A percentile compares a stretch with the other conserved stretches of the same genome.
Conservation (phyloP, 64 coral and sea anemone species). For the Montipora capricornis region DNA sequence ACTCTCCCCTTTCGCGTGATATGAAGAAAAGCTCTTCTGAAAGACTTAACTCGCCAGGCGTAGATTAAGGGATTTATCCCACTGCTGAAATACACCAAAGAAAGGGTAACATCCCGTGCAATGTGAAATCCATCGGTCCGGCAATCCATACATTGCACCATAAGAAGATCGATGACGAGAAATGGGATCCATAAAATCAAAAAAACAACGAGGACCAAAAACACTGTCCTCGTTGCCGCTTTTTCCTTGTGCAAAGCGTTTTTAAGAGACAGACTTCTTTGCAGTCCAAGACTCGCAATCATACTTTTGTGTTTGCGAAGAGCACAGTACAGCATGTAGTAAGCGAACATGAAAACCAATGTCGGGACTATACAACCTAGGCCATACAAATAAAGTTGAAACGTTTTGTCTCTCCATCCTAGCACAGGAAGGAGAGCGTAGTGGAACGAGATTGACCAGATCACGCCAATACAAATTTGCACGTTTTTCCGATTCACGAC, state of each 20-base stretch:
- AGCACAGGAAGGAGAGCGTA: slow-evolving; percentile 33
- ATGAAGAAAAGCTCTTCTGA: slow-evolving; percentile 32
- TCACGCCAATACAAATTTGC: slow-evolving; percentile 15
- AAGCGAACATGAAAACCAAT: slow-evolving; percentile 29
- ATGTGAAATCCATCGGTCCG: slow-evolving; percentile 38
- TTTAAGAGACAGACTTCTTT: neutral
- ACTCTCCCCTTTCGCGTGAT: neutral
- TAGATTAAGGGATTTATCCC: slow-evolving; percentile 69
- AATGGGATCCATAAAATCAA: slow-evolving; percentile 49
- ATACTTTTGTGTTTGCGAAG: slow-evolving; percentile 19
- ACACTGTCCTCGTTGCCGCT: slow-evolving; percentile 44
- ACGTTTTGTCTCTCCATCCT: slow-evolving; percentile 44
- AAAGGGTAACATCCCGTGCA: slow-evolving; percentile 39
- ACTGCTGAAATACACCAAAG: slow-evolving; percentile 57
- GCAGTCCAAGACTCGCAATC: neutral
- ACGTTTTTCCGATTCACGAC: slow-evolving; percentile 8
- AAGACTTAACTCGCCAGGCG: slow-evolving; percentile 29
- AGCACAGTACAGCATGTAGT: slow-evolving; percentile 21
- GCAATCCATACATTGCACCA: slow-evolving; percentile 57
- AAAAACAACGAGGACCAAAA: slow-evolving; percentile 32
- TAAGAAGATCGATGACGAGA: slow-evolving; percentile 34
- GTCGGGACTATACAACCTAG: slow-evolving; percentile 36
- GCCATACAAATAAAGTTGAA: slow-evolving; percentile 68
- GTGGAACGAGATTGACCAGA: slow-evolving; percentile 50
- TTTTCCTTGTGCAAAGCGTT: slow-evolving; percentile 41